These are phyloP conservation scores for Hipposideros armiger DNA, from an alignment of 2,113 vertebrate genomes.

Conservation along the genomic window DNA sequence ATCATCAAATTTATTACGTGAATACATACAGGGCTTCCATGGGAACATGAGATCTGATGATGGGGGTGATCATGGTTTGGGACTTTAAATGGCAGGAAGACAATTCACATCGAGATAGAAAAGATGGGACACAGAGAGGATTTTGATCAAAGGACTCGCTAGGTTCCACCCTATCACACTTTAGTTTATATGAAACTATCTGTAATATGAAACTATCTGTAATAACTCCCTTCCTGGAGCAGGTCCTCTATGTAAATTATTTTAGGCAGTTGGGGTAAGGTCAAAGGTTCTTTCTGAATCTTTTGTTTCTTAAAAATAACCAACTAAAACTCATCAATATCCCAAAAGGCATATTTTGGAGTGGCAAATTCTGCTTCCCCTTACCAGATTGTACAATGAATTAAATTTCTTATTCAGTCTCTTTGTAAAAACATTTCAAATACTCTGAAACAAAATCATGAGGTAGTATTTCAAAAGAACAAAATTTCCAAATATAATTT, in stretches of 20 bases:
- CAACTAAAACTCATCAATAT: too few relatives aligned
- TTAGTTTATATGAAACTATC: neutral
- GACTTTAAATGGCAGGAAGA: neutral
- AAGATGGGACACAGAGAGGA: neutral
- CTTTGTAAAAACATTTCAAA: constrained; percentile 17
- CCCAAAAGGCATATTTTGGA: too few relatives aligned
- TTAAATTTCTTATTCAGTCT: constrained; percentile 10
- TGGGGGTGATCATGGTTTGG: neutral
- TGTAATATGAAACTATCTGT: too few relatives aligned
- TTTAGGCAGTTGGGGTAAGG: too few relatives aligned
- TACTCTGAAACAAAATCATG: constrained; percentile 8
- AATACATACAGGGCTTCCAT: neutral
- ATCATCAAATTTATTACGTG: neutral
- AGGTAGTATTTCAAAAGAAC: neutral
- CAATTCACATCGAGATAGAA: neutral
- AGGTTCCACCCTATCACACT: neutral
- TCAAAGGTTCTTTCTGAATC: too few relatives aligned
- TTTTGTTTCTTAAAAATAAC: too few relatives aligned
- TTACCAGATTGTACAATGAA: neutral
- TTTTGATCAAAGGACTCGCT: neutral
- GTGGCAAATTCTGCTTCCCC: neutral
- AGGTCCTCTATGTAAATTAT: too few relatives aligned
- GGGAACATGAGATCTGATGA: neutral
- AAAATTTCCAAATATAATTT: constrained; percentile 1
- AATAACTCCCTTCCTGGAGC: too few relatives aligned